Evolutionary conservation across 35 echinoderm and acorn worm genomes (phyloP), one percentile per base, ranked within the genome.

Genomic region (Patiria miniata): DNA sequence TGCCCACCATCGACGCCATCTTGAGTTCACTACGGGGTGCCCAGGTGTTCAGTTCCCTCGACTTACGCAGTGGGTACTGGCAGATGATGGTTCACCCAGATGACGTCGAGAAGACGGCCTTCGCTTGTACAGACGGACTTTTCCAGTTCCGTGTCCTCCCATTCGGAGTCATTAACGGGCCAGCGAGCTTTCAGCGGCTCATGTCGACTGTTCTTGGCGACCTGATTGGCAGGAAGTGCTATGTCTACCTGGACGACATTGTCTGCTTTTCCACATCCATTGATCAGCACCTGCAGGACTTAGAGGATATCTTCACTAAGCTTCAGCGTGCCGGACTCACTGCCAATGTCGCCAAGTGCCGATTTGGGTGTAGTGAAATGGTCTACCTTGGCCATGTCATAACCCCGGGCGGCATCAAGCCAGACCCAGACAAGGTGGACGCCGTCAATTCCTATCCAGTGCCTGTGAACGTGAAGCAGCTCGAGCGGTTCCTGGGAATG

Each of bases 181-280:
- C 42, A 47, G 42, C 42, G 42, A 47, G 12, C n/a, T 47, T 47
- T 47, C 42, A 47, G 12, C 4, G 42, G 12, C 42, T 47, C 4
- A 88, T 88, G 86, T 29, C 34, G 7, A 44, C n/a, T 8, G 58
- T 86, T 2, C 60, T 86, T 33, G 58, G 56, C 32, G 84, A 77
- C 39, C 39, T 86, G 9, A 15, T 60, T 16, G 83, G 90, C 12
- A 12, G 51, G 10, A 34, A 23, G 32, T 91, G 61, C 32, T 86
- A 86, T 81, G 39, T 83, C 23, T 85, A 91, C 42, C 42, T 47
- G 4, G 85, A 93, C 77, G 91, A 93, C 36, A 83, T 93, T n/a
- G 80, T 88, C n/a, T 34, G 29, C 82, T 85, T 51, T 82, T 83
- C 79, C 29, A 16, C 39, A 5, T 40, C 68, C 40, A 82, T 81